phyloP scores from a whole-genome alignment of 2,888 invertebrate species.

The Eubasilissa splendida region DNA sequence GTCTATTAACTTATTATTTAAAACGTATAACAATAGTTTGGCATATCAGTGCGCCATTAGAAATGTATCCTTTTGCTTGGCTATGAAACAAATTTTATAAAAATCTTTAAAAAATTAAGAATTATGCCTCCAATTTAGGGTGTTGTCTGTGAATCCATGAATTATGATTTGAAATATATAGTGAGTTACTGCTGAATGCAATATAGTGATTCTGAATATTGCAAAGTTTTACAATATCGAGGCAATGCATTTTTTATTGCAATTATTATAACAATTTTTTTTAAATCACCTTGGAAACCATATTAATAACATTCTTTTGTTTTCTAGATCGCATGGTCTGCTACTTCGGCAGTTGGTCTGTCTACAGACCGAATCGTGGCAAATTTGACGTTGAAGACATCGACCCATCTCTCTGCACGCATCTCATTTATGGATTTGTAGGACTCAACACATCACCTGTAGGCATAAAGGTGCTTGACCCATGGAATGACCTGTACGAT shows the following conservation, averaged over 20 bases:
- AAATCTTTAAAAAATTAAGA: not conserved
- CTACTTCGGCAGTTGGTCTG: slow-evolving; percentile 85
- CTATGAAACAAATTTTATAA: too few species aligned
- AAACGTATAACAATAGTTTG: not conserved
- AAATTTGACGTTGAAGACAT: slow-evolving; percentile 78
- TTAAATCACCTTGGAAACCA: not conserved
- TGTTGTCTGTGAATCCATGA: not conserved
- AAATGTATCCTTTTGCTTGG: too few species aligned
- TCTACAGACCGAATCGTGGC: slow-evolving; percentile 77
- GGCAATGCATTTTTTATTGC: not conserved
- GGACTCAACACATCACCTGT: slow-evolving; percentile 74
- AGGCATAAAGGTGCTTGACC: slow-evolving; percentile 72
- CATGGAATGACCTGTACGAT: slow-evolving; percentile 76
- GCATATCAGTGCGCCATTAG: not conserved
- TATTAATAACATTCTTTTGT: not conserved
- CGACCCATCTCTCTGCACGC: slow-evolving; percentile 81
- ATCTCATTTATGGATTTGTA: slow-evolving; percentile 80
- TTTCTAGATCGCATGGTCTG: slow-evolving; percentile 64
- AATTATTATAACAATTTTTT: not conserved
- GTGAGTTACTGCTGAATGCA: not conserved
- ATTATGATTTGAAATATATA: not conserved
- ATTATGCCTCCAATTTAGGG: not conserved
- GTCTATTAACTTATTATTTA: not conserved
- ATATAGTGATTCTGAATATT: not conserved
- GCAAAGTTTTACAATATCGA: not conserved